Base-by-base conservation (phyloP, 1,140 invertebrate species). In the Cydia pomonella region DNA sequence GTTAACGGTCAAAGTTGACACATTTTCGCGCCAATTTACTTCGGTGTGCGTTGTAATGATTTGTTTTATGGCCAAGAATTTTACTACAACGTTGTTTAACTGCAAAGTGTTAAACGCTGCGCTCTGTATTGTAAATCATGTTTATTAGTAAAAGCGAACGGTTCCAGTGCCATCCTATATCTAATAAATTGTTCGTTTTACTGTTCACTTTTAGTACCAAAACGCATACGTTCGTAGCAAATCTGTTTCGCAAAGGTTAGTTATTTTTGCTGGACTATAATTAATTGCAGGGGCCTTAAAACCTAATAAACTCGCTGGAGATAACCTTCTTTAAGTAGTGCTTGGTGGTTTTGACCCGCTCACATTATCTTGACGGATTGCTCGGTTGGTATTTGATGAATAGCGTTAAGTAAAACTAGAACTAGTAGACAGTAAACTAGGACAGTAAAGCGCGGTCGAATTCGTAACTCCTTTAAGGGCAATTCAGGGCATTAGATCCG, bases 401-500 rank as follows among this genome's bases (percentile, higher is more conserved):
- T 83, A 79, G 82, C 76, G 79, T 84, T 83, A 29, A 33, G 16
- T 69, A 59, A 80, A 83, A 72, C 75, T 72, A 44, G 69, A 63
- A 62, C 47, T 50, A 50, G 47, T n/a, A n/a, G 21, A 4, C 69
- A n/a, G 23, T 38, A 53, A 80, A 77, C 74, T 87, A 81, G 83
- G 79, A 29, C 77, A 80, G 18, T 78, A 64, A 82, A 84, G 81
- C n/a, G 78, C 76, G 75, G 78, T 79, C 77, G 81, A 84, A 85
- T 88, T 88, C 85, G 82, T 84, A 72, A 82, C 80, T 84, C 85
- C 82, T 88, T 83, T 82, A 84, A 87, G 82, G 85, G 83, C 81
- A 80, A 90, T 87, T 87, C 80, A 86, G 87, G 84, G 75, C 85
- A 80, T 78, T 66, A 83, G 82, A 88, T 89, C 89, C 89, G 85